These are phyloP conservation scores for Ianthella basta DNA, from an alignment of 37 sponge, comb jelly and placozoan species.

Conservation along the genomic window DNA sequence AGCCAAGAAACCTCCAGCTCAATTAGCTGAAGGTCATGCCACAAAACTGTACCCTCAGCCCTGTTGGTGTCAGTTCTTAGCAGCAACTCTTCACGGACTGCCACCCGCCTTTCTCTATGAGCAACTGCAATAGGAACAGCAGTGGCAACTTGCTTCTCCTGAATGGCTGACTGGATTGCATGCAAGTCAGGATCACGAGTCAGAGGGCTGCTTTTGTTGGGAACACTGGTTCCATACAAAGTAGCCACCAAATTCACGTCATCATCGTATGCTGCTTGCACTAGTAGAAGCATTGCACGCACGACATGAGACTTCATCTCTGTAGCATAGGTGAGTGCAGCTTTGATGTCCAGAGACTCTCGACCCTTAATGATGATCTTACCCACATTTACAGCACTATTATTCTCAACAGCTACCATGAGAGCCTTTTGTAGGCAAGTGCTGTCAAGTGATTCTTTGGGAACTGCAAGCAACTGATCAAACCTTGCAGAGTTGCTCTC, in stretches of 20 bases:
- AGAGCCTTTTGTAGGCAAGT: conserved; percentile 68
- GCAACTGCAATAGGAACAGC: conserved; percentile 87
- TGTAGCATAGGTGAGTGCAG: conserved; percentile 40
- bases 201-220: neutral
- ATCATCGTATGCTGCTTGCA: conserved; percentile 59
- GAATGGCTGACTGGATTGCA: conserved; percentile 55
- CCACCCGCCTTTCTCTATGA: conserved; percentile 26
- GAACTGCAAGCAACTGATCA: conserved; percentile 53
- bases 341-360: conserved; percentile 48
- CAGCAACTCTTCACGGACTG: conserved; percentile 70
- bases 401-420: conserved; percentile 50
- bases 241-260: conserved; percentile 56
- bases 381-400: conserved; percentile 54
- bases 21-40: conserved; percentile 74
- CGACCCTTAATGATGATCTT: conserved; percentile 64
- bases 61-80: conserved; percentile 74
- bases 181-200: conserved; percentile 45
- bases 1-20: conserved; percentile 72
- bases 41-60: conserved; percentile 63
- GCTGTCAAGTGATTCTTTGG: conserved; percentile 38
- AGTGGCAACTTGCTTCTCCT: conserved; percentile 54
- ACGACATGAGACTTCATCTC: conserved; percentile 49
- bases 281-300: conserved; percentile 62
- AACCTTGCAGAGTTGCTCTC: conserved; percentile 60
- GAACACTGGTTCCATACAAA: conserved; percentile 48